Evolutionary conservation across 2,113 vertebrate species (phyloP).

Genomic region (Dipodomys stephensi): DNA sequence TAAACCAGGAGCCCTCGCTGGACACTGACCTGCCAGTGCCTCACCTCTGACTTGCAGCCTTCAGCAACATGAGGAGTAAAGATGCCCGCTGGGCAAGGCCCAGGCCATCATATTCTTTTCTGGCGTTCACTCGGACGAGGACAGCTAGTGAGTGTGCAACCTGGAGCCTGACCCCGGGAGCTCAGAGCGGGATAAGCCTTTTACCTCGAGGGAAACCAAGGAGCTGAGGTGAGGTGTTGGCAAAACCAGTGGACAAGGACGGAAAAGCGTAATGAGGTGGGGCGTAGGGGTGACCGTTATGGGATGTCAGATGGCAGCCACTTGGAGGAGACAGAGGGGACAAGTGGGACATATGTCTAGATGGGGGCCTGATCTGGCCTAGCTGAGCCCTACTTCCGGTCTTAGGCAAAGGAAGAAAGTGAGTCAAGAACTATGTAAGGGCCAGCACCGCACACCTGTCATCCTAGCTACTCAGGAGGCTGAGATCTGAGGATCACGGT

Average conservation of each 20-base stretch:
- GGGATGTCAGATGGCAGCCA: neutral
- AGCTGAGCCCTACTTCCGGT: neutral
- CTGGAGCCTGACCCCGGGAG: neutral
- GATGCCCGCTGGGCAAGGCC: too few species aligned
- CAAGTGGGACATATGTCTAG: neutral
- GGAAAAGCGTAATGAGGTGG: neutral
- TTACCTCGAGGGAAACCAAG: too few species aligned
- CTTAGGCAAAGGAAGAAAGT: neutral
- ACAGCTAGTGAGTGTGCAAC: neutral
- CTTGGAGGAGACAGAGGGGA: neutral
- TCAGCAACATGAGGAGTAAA: neutral
- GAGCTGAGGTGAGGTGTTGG: rapidly evolving
- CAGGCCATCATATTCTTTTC: neutral
- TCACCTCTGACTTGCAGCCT: neutral
- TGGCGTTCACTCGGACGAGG: too few species aligned
- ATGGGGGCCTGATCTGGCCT: neutral
- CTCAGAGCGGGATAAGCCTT: neutral
- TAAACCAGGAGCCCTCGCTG: neutral
- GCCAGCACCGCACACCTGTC: too few species aligned
- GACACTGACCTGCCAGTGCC: neutral
- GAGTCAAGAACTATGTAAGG: too few species aligned
- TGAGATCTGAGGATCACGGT: too few species aligned
- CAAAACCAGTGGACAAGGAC: neutral
- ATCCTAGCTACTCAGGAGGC: too few species aligned
- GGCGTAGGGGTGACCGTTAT: neutral